A percentile compares a stretch with the other conserved stretches of the same genome.
These are phyloP conservation scores for Ormyrus labotus DNA, from an alignment of 2,888 invertebrate species.

Conservation along the genomic window DNA sequence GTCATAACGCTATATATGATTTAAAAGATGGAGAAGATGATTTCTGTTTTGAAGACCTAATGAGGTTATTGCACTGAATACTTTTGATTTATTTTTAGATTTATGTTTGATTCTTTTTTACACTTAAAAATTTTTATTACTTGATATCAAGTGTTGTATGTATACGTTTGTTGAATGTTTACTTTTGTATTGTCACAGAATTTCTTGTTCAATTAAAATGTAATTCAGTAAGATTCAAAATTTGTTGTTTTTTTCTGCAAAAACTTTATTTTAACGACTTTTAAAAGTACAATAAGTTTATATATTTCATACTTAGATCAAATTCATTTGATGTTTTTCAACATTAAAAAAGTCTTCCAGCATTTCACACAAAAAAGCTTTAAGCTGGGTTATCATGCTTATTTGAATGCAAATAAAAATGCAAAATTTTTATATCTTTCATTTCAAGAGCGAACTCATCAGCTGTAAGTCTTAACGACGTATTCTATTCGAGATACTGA, in stretches of 20 bases:
- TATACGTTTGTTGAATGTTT: not conserved
- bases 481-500: slow-evolving; percentile 33
- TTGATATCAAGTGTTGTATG: not conserved
- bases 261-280: slow-evolving; percentile 59
- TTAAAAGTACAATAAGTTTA: slow-evolving; percentile 58
- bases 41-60: slow-evolving; percentile 72
- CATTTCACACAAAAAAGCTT: slow-evolving; percentile 53
- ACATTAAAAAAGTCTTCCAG: slow-evolving; percentile 55
- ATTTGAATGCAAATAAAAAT: slow-evolving; percentile 49
- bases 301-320: slow-evolving; percentile 54
- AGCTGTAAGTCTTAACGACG: slow-evolving; percentile 13
- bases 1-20: slow-evolving; percentile 66
- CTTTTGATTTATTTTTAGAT: slow-evolving; percentile 16
- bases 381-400: slow-evolving; percentile 48
- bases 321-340: slow-evolving; percentile 53
- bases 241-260: slow-evolving; percentile 54
- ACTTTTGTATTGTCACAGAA: slow-evolving; percentile 14
- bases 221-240: slow-evolving; percentile 20
- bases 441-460: slow-evolving; percentile 18
- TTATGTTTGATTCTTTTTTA: slow-evolving; percentile 5
- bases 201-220: slow-evolving; percentile 27
- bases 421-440: slow-evolving; percentile 33
- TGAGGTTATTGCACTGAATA: slow-evolving; percentile 55
- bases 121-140: slow-evolving; percentile 15
- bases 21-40: slow-evolving; percentile 67